Percentiles rank a stretch among this genome's conserved stretches.
phyloP scores from a whole-genome alignment of 2,797 vertebrate species.

The Melanotaenia maccullochi region DNA sequence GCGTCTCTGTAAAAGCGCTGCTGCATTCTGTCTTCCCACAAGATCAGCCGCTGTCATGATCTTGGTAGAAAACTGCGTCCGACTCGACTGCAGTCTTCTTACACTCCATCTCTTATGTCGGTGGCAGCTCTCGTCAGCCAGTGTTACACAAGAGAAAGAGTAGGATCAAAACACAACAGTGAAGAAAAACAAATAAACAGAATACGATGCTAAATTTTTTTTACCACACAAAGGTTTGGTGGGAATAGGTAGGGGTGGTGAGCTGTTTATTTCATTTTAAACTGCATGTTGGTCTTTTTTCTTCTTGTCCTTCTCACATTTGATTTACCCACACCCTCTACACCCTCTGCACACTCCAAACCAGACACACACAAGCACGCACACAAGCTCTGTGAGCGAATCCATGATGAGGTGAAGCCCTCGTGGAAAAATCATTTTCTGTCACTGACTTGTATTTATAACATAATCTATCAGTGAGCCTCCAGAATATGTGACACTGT shows the following conservation, averaged over 20 bases:
- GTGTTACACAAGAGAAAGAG: not conserved
- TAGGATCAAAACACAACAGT: not conserved
- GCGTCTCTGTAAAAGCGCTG: not conserved
- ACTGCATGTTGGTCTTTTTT: conserved; percentile 28
- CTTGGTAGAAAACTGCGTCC: not conserved
- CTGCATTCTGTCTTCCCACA: not conserved
- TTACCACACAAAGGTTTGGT: conserved; percentile 21
- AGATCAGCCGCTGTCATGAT: not conserved
- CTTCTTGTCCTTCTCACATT: conserved; percentile 27
- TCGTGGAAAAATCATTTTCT: conserved; percentile 66
- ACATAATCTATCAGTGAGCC: conserved; percentile 71
- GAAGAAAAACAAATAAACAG: not conserved
- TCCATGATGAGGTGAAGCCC: conserved; percentile 60
- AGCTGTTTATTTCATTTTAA: conserved; percentile 27
- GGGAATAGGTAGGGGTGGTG: conserved; percentile 21
- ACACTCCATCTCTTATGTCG: not conserved
- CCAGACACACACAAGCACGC: conserved; percentile 16
- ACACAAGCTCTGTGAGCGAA: conserved; percentile 23
- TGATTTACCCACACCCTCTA: conserved; percentile 23
- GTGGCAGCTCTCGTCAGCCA: not conserved
- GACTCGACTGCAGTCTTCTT: not conserved
- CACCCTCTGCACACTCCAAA: not conserved
- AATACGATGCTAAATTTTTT: not conserved
- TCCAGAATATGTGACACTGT: conserved; percentile 62
- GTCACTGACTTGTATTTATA: conserved; percentile 76